Evolutionary conservation across 2,797 vertebrate genomes (phyloP).

Genomic region (Enteromius argenteus): DNA sequence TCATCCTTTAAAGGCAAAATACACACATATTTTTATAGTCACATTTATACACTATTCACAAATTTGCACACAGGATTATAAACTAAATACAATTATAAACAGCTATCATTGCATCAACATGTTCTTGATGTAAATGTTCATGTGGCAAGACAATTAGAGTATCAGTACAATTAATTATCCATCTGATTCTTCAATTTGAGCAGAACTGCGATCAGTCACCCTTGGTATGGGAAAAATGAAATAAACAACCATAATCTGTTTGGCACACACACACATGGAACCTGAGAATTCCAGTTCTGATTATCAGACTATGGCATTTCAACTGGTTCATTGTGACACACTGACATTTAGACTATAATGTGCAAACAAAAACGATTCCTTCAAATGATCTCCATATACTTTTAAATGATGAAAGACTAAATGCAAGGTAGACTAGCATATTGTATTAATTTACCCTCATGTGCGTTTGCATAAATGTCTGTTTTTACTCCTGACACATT

Average conservation of each 20-base stretch:
- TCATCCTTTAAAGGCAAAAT: constrained; percentile 73
- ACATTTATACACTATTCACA: constrained; percentile 75
- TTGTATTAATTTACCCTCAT: constrained; percentile 1
- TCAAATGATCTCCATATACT: constrained; percentile 6
- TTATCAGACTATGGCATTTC: constrained; percentile 66
- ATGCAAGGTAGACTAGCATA: background rate
- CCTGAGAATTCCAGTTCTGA: constrained; percentile 54
- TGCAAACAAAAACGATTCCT: constrained; percentile 1
- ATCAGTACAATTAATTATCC: constrained; percentile 36
- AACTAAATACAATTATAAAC: constrained; percentile 75
- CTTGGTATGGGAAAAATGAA: constrained; percentile 20
- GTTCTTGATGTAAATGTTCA: background rate
- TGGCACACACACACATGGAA: constrained; percentile 53
- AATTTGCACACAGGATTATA: constrained; percentile 73
- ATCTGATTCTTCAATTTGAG: constrained; percentile 18
- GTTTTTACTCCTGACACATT: constrained; percentile 14
- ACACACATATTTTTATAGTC: constrained; percentile 64
- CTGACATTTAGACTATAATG: constrained; percentile 9
- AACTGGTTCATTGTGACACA: constrained; percentile 46
- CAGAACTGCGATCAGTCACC: background rate
- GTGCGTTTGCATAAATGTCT: constrained; percentile 36
- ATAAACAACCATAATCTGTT: constrained; percentile 35
- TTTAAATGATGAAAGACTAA: constrained; percentile 8
- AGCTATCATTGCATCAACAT: constrained; percentile 32
- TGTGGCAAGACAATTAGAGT: constrained; percentile 42